Base-by-base conservation (phyloP, 37 sponge, comb jelly and placozoan species). In the Diacarnus erythraeanus region DNA sequence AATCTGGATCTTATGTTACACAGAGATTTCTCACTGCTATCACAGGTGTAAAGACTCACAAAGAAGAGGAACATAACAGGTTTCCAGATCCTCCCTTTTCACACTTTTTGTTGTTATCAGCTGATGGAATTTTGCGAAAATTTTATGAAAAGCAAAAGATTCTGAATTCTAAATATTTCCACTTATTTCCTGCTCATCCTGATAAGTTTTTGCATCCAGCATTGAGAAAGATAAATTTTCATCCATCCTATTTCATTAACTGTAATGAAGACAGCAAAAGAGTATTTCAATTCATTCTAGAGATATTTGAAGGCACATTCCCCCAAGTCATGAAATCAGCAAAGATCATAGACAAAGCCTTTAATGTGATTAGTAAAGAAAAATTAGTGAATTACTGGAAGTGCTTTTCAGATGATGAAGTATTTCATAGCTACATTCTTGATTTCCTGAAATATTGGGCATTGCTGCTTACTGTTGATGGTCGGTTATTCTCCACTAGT, bases 101-200 rank as follows among this genome's bases (percentile, higher is more conserved):
- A 34, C 41, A 77, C 22, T 78, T 77, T 37, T 57, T 88, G 18
- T 68, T 88, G n/a, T 57, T 88, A 23, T 77, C 83, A 35, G 83
- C 83, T 54, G 88, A 82, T 59, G 36, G 56, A 2, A 71, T 58
- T 3, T 25, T 88, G 23, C 20, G 78, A 15, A 58, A 3, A 4
- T 82, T 88, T 82, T 78, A 88, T 54, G 57, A 47, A 65, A 17
- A 65, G 2, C 66, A 75, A 31, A 59, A 59, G 21, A 30, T 21
- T 29, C 34, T 81, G 56, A 51, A 15, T 23, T 51, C 56, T 18
- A 5, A 42, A 56, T 70, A 34, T 81, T 69, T 33, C 22, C 4
- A 38, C 21, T 8, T 59, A 64, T 51, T 59, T 58, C 60, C 76
- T 2, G 9, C 30, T 38, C 42, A 43, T n/a, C 37, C 17, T 36